These are phyloP conservation scores for Philotrypesis tridentata DNA, from an alignment of 1,140 invertebrate genomes.

Conservation along the genomic window DNA sequence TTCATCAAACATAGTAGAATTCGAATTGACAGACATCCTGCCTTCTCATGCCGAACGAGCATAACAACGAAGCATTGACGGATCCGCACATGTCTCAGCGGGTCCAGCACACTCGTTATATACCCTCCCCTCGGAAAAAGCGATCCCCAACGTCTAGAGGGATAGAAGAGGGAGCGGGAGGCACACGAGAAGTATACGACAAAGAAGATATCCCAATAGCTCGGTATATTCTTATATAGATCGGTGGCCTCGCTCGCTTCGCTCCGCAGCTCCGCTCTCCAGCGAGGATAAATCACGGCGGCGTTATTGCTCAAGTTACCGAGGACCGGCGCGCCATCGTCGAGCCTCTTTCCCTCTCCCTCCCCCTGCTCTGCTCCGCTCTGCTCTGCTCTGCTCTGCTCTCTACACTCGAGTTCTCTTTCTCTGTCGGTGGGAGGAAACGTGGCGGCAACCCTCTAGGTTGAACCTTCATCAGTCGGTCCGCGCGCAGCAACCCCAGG, in stretches of 20 bases:
- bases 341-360: background rate
- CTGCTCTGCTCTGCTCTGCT: no score
- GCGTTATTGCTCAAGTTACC: background rate
- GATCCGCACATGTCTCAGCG: no score
- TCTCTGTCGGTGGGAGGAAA: constrained; percentile 61
- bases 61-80: no score
- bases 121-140: no score
- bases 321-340: background rate
- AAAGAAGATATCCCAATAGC: background rate
- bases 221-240: background rate
- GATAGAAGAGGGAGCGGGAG: no score
- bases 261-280: background rate
- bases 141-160: no score
- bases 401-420: background rate
- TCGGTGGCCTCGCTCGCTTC: no score
- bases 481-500: constrained; percentile 50
- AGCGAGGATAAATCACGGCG: background rate
- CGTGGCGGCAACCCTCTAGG: constrained; percentile 69
- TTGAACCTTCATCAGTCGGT: constrained; percentile 75
- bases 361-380: no score
- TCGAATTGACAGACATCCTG: no score
- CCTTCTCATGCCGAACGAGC: no score
- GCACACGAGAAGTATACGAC: background rate
- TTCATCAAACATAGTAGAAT: no score
- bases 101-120: no score